phyloP scores from a whole-genome alignment of 2,888 invertebrate species.

The Agapetus fuscipes region DNA sequence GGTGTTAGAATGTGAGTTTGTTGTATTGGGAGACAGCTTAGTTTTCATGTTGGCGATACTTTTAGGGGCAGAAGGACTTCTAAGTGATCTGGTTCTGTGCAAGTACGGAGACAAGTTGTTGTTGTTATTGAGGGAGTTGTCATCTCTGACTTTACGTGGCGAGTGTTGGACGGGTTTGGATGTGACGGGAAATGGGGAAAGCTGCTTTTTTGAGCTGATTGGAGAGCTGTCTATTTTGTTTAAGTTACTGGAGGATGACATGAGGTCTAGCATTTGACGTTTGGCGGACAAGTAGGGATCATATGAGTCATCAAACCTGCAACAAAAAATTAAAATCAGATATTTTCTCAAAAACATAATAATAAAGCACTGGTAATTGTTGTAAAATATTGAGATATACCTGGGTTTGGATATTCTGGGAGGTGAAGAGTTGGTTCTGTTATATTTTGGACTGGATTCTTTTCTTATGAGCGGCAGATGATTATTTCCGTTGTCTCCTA shows the following conservation, averaged over 20 bases:
- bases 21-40: slow-evolving; percentile 16
- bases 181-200: slow-evolving; percentile 21
- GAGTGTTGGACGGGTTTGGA: slow-evolving; percentile 30
- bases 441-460: neutral
- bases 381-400: neutral
- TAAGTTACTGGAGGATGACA: slow-evolving; percentile 54
- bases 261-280: slow-evolving; percentile 71
- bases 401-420: neutral
- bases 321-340: slow-evolving; percentile 23
- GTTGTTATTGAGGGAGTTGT: slow-evolving; percentile 38
- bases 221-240: slow-evolving; percentile 35
- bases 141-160: slow-evolving; percentile 37
- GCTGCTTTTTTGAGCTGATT: slow-evolving; percentile 31
- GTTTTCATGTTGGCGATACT: slow-evolving; percentile 25
- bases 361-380: neutral
- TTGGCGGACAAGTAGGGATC: slow-evolving; percentile 74
- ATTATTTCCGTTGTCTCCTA: neutral
- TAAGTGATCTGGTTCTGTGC: slow-evolving; percentile 44
- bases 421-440: neutral
- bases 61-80: slow-evolving; percentile 37
- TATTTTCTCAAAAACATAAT: slow-evolving; percentile 1
- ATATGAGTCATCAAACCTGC: slow-evolving; percentile 50
- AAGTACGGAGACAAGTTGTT: slow-evolving; percentile 43
- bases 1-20: slow-evolving; percentile 36
- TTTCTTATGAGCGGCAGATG: neutral